A percentile compares a stretch with the other conserved stretches of the same genome.
These are phyloP conservation scores for Priocnemis perturbator DNA, from an alignment of 2,888 invertebrate genomes.

Conservation along the genomic window DNA sequence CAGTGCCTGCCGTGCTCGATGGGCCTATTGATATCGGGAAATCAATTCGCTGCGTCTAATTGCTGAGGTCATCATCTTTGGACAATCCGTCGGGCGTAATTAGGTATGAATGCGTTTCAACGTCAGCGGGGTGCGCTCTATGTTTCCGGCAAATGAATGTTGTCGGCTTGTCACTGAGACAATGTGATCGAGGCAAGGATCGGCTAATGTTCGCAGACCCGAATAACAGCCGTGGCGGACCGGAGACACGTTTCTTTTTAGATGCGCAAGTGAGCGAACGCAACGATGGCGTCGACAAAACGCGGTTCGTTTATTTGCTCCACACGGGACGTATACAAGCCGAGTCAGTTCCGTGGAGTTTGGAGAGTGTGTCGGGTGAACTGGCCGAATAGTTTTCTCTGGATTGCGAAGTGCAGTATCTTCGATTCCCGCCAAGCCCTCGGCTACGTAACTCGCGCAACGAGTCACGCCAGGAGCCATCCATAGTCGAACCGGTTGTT, in stretches of 20 bases:
- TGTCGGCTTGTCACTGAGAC: neutral
- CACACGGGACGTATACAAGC: too few relatives aligned
- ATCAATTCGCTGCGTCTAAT: constrained; percentile 20
- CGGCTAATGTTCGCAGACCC: too few relatives aligned
- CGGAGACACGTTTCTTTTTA: too few relatives aligned
- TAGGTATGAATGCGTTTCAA: too few relatives aligned
- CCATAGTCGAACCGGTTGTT: constrained; percentile 6
- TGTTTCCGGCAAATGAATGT: constrained; percentile 4
- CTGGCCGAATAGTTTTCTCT: constrained; percentile 32
- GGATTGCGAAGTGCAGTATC: constrained; percentile 22
- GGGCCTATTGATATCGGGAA: constrained; percentile 21
- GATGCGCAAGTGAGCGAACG: too few relatives aligned
- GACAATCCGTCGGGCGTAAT: too few relatives aligned
- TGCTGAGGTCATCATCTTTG: constrained; percentile 10
- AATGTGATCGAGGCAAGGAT: too few relatives aligned
- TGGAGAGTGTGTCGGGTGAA: too few relatives aligned
- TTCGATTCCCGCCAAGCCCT: constrained; percentile 43
- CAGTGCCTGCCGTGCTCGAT: neutral
- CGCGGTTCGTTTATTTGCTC: too few relatives aligned
- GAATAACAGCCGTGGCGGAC: too few relatives aligned
- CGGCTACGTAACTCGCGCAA: constrained; percentile 45
- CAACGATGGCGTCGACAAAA: too few relatives aligned
- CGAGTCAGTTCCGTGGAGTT: too few relatives aligned
- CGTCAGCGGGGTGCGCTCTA: neutral
- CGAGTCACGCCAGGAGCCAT: constrained; percentile 26